These are phyloP conservation scores for Calidris pugnax DNA, from an alignment of 2,113 vertebrate species.

Conservation along the genomic window DNA sequence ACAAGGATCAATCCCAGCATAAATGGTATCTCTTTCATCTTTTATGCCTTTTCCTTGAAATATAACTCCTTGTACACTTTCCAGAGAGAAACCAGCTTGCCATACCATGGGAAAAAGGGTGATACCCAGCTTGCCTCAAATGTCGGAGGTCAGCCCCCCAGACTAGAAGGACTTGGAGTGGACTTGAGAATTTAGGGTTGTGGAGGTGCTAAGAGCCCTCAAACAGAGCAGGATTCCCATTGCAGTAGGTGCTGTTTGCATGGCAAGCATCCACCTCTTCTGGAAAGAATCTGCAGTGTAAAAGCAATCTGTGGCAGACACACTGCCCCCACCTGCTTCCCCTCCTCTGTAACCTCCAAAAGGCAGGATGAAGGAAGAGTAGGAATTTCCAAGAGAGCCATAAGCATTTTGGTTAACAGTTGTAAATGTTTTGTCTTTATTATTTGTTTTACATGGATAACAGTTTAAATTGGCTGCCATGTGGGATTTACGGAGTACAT, in stretches of 20 bases:
- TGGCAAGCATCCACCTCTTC: background rate
- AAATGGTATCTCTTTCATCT: background rate
- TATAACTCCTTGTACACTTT: rapidly evolving
- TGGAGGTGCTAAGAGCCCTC: background rate
- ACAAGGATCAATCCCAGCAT: background rate
- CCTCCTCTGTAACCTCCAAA: background rate
- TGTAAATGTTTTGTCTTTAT: background rate
- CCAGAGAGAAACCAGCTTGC: background rate
- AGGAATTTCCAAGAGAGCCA: background rate
- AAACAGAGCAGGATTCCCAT: background rate
- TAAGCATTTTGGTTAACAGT: background rate
- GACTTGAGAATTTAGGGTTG: background rate
- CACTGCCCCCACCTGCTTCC: background rate
- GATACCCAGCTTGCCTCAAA: background rate
- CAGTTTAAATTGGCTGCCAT: background rate
- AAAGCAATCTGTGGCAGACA: background rate
- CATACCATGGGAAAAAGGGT: background rate
- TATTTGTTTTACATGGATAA: background rate
- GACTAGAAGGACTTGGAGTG: background rate
- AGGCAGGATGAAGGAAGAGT: background rate
- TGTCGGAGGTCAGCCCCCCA: background rate
- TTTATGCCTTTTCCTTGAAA: background rate
- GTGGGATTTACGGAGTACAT: background rate
- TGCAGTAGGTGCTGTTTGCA: background rate
- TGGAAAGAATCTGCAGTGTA: background rate